phyloP scores from a whole-genome alignment of 2,797 vertebrate genomes.

The Hydrolagus colliei region DNA sequence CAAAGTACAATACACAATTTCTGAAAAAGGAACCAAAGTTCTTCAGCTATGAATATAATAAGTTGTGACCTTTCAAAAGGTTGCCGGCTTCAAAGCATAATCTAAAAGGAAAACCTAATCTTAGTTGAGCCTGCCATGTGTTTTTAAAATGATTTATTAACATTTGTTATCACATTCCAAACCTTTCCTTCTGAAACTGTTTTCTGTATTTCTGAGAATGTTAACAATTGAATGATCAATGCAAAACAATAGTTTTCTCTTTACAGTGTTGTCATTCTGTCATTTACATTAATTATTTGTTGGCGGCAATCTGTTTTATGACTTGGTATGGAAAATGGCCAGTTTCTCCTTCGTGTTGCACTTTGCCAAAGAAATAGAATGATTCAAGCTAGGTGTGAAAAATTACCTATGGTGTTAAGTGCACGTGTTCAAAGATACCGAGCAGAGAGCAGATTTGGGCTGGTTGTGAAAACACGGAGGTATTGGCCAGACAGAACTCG shows the following conservation, averaged over 20 bases:
- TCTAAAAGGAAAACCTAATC: background rate
- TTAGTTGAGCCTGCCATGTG: background rate
- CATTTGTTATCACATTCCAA: background rate
- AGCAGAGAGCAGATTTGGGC: too few relatives aligned
- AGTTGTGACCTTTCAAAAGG: background rate
- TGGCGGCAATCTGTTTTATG: background rate
- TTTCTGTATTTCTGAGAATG: background rate
- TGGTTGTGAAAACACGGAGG: too few relatives aligned
- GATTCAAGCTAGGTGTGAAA: too few relatives aligned
- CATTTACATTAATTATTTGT: background rate
- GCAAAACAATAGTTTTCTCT: too few relatives aligned
- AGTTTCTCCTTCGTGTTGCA: too few relatives aligned
- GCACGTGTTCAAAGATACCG: too few relatives aligned
- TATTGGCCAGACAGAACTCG: too few relatives aligned
- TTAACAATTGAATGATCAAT: too few relatives aligned
- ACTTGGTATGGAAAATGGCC: too few relatives aligned
- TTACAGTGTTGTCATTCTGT: background rate
- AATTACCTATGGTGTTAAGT: too few relatives aligned
- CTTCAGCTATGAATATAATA: background rate
- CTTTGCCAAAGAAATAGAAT: too few relatives aligned
- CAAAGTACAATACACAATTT: too few relatives aligned
- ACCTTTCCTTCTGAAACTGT: background rate
- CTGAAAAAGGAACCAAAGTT: background rate
- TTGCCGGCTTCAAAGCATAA: background rate
- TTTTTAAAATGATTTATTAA: background rate